Evolutionary conservation across 2,113 vertebrate genomes (phyloP), one percentile per base, ranked within the genome.

Genomic region (Ciconia maguari): DNA sequence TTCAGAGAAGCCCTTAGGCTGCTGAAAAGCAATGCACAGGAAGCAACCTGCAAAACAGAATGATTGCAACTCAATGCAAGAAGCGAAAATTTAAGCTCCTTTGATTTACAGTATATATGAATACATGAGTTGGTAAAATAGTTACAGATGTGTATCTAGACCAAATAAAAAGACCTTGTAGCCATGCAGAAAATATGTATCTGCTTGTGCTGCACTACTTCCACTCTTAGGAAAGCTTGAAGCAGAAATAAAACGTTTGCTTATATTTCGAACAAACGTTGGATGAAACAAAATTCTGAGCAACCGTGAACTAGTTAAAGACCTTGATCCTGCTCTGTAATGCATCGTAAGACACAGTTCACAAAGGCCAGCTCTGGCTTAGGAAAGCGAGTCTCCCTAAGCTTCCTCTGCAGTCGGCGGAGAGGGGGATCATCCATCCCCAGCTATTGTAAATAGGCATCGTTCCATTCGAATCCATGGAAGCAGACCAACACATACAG

Each of bases 61-160:
- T 1, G 65, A 92, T 71, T 75, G 52, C n/a, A 54, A 44, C 1
- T 38, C 77, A 81, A 0, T 57, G 71, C 41, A 85, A 93, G 78
- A 83, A 96, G 52, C 61, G 82, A 96, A 94, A 96, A 79, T 75
- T 79, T 95, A 94, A 96, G 82, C 93, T 91, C 74, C 93, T 94
- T 87, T 84, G 80, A 87, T 70, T 96, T 91, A 76, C 30, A 21
- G 62, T 36, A 65, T 64, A 82, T 84, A 93, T 82, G 77, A 93
- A 89, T 89, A 91, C 46, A 74, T 49, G 51, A 87, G 66, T 77
- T 58, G 70, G 87, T 83, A 93, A 97, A 97, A 94, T 11, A 87
- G 83, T 94, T 95, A 91, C 94, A 95, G 93, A 96, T 93, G 90
- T 88, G 87, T 70, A 95, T 90, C 90, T 66, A 96, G 62, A 62